phyloP scores from a whole-genome alignment of 2,888 invertebrate genomes.

The Mythimna albipuncta region DNA sequence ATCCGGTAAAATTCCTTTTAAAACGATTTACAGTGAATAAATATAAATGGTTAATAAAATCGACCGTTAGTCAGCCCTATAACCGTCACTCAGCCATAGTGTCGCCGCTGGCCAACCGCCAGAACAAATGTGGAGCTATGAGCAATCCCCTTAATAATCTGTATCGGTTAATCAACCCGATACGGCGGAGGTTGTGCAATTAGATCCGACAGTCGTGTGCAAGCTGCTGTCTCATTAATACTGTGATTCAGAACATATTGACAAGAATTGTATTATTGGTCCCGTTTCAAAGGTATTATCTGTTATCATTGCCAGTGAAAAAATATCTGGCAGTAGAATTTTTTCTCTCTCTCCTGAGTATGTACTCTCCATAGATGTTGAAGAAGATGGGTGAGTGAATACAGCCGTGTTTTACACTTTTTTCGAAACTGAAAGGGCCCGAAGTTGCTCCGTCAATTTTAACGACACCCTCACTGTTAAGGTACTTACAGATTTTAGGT shows the following conservation, averaged over 20 bases:
- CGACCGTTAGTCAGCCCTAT: slow-evolving; percentile 55
- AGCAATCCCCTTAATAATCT: slow-evolving; percentile 86
- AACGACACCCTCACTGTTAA: no score
- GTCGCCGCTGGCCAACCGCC: slow-evolving; percentile 82
- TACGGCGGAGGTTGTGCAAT: slow-evolving; percentile 79
- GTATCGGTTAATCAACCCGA: slow-evolving; percentile 88
- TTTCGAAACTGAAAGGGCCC: no score
- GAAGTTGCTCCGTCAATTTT: no score
- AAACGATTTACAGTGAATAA: slow-evolving; percentile 47
- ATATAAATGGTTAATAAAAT: slow-evolving; percentile 47
- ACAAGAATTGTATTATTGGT: slow-evolving; percentile 39
- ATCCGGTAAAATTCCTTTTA: slow-evolving; percentile 12
- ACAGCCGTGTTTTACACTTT: no score
- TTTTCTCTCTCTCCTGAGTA: no score
- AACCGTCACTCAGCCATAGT: slow-evolving; percentile 64
- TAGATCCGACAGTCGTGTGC: slow-evolving; percentile 66
- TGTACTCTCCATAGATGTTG: no score
- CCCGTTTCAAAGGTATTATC: slow-evolving; percentile 25
- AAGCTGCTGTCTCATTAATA: slow-evolving; percentile 61
- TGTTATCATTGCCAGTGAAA: slow-evolving; percentile 25
- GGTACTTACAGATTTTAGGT: no score
- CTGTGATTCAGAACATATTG: slow-evolving; percentile 55
- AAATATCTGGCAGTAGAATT: no score
- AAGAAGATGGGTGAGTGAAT: no score
- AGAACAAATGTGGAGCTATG: slow-evolving; percentile 84